These are phyloP conservation scores for Limanda limanda DNA, from an alignment of 2,113 vertebrate species.

Conservation along the genomic window DNA sequence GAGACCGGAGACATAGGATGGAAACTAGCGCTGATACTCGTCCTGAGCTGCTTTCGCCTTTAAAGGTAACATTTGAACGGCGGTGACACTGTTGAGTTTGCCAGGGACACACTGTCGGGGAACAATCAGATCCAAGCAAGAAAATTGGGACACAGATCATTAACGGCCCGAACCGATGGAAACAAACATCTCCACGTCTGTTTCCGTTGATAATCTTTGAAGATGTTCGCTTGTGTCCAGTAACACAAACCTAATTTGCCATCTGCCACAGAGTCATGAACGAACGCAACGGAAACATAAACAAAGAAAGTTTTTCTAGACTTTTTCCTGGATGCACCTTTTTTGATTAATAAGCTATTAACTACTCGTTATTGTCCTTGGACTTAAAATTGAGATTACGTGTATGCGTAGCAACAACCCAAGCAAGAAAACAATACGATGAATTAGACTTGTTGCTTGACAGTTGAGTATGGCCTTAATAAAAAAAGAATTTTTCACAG, in stretches of 20 bases:
- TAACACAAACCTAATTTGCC: slow-evolving; percentile 10
- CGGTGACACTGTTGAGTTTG: slow-evolving; percentile 42
- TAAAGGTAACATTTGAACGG: slow-evolving; percentile 61
- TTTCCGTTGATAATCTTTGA: slow-evolving; percentile 41
- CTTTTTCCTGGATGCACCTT: slow-evolving; percentile 25
- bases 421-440: slow-evolving; percentile 19
- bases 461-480: slow-evolving; percentile 23
- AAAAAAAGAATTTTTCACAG: slow-evolving; percentile 37
- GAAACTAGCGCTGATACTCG: slow-evolving; percentile 32
- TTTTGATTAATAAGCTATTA: slow-evolving; percentile 10
- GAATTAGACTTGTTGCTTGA: slow-evolving; percentile 16
- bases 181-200: slow-evolving; percentile 41
- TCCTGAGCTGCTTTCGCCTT: slow-evolving; percentile 55
- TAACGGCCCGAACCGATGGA: slow-evolving; percentile 41
- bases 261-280: slow-evolving; percentile 25
- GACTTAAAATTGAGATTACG: slow-evolving; percentile 2
- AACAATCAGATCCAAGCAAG: slow-evolving; percentile 36
- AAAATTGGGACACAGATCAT: slow-evolving; percentile 24
- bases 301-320: slow-evolving; percentile 30
- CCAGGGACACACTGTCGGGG: slow-evolving; percentile 34
- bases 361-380: slow-evolving; percentile 16
- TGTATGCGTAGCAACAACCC: slow-evolving; percentile 7
- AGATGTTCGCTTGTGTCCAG: slow-evolving; percentile 33
- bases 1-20: slow-evolving; percentile 33
- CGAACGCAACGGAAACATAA: slow-evolving; percentile 40